Evolutionary conservation across 2,888 invertebrate species (phyloP), one percentile per base, ranked within the genome.

Genomic region (Drosophila paramelanica): DNA sequence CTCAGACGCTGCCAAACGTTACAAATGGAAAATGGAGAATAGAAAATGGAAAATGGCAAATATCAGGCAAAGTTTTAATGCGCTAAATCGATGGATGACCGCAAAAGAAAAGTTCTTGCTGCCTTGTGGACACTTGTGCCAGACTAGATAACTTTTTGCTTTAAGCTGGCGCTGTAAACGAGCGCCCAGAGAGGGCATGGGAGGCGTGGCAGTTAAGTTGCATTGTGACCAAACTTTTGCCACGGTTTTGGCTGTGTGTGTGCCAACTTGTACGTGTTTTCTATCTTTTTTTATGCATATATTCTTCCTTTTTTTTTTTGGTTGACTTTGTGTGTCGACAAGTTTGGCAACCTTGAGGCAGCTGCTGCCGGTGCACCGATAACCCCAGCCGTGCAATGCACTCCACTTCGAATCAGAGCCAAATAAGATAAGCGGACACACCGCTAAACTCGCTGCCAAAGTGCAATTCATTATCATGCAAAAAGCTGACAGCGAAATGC

Each of bases 51-150:
- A 65, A 81, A 65, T 67, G 77, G 77, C 77, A 88, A 83, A 83
- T 67, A 80, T 73, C 81, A 70, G 53, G 56, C 67, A 87, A 83
- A 83, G 68, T 83, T 83, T 81, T 87, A 83, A 83, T 83, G 89
- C 83, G 81, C 85, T 73, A 83, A 83, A 83, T 83, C 83, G 83
- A 83, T 89, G 85, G 75, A 87, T 89, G 89, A 87, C 83, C 89
- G 75, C 83, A 89, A 57, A 83, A 77, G 64, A 53, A 43, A 56
- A 77, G 57, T 52, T 73, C 86, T 42, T 53, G 23, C 51, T 55
- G 73, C 77, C 68, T 77, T 76, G 67, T 77, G 84, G 78, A 89
- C 87, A 80, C 74, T 83, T 84, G 71, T 61, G 68, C 49, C 23
- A 23, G 71, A 80, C 67, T 66, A 68, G 84, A 67, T 71, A 83